Evolutionary conservation across 2,113 vertebrate genomes (phyloP).

Genomic region (Brachyhypopomus occidentalis): DNA sequence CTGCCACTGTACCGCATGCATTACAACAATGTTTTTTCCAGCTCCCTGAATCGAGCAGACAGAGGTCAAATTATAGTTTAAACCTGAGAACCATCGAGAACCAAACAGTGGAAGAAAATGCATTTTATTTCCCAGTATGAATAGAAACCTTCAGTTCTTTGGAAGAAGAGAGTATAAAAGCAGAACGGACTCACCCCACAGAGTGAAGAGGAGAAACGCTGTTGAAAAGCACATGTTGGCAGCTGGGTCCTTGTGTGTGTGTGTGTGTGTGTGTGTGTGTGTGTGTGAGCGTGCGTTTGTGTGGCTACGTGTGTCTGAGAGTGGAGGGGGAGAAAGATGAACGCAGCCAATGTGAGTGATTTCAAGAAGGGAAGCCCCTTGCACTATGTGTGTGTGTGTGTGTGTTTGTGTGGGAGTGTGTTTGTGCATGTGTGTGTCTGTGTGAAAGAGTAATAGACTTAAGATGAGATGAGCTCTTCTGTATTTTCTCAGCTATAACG

Average conservation of each 20-base stretch:
- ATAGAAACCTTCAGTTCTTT: background rate
- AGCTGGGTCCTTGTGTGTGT: constrained; percentile 46
- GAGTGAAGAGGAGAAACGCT: constrained; percentile 56
- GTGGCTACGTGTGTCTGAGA: constrained; percentile 34
- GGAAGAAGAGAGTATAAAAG: background rate
- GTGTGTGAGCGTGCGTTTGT: constrained; percentile 30
- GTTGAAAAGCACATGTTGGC: constrained; percentile 66
- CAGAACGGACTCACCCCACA: constrained; percentile 68
- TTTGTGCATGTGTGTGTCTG: too few relatives aligned
- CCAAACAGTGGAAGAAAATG: background rate
- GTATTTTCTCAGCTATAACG: too few relatives aligned
- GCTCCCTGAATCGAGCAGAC: background rate
- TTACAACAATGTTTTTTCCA: background rate
- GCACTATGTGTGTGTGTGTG: background rate
- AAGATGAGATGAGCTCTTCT: too few relatives aligned
- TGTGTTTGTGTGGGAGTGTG: background rate
- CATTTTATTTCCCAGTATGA: background rate
- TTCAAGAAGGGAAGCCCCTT: constrained; percentile 38
- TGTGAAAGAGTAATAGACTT: too few relatives aligned
- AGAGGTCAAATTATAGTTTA: background rate
- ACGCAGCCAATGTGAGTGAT: constrained; percentile 7
- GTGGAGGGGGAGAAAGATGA: background rate
- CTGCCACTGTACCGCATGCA: background rate
- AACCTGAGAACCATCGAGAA: background rate
- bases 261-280: constrained; percentile 37